Base-by-base conservation (phyloP, 2,113 vertebrate species). In the Isurus oxyrinchus region DNA sequence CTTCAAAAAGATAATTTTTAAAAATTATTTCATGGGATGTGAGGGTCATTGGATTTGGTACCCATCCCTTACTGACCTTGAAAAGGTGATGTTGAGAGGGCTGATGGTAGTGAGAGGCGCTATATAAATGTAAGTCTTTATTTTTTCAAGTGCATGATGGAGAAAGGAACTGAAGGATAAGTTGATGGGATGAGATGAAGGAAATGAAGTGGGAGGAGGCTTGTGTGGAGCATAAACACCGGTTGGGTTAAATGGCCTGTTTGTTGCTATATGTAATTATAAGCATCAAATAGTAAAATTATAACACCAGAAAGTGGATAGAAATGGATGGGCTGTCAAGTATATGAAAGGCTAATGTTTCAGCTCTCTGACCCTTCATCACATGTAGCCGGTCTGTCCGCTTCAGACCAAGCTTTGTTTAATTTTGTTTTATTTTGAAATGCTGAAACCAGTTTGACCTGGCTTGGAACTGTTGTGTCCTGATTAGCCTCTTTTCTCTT, bases 401-500 rank as follows among this genome's bases (percentile, higher is more conserved):
- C 25, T 72, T 72, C 67, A 72, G 27, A 76, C 72, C 72, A 1
- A 2, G 35, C 35, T 8, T 76, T 76, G 13, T 10, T 35, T 76
- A 5, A 19, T 19, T 40, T 84, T 84, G 79, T 81, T 40, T 79
- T 35, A n/a, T 69, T 69, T 72, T 72, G 69, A 72, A 40, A 16
- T 81, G 79, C 79, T 40, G 3, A 40, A 81, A 3, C 90, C 90
- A n/a, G 57, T 35, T 13, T n/a, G 6, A 61, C 35, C 35, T 61
- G 16, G 7, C 5, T 19, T 59, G 53, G 69, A 90, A 31, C 27
- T 35, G 25, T 87, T 96, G 7, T 72, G 27, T 35, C 27, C 31
- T 7, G 19, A 31, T n/a, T 35, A 95, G 87, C 96, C 95, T 5
- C 97, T 67, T 97, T 21, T 96, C 27, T 96, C 69, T 86, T 40